Evolutionary conservation across 2,888 invertebrate species (phyloP).

Genomic region (Thecophora atra): DNA sequence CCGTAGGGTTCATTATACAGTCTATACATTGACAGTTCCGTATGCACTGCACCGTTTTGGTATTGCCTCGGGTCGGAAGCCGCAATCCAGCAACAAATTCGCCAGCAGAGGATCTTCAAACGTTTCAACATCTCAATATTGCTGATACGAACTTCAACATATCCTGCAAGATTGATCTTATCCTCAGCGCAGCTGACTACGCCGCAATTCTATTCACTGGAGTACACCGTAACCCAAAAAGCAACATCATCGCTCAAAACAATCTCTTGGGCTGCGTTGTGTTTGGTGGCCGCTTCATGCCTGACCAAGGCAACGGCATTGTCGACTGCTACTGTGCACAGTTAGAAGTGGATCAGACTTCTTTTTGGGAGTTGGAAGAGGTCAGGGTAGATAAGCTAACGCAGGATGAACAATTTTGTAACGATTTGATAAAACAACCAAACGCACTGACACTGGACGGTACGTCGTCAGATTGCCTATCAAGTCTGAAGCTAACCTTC

Average conservation of each 20-base stretch:
- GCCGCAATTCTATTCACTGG: background rate
- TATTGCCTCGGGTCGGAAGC: too few relatives aligned
- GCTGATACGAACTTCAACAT: slow-evolving; percentile 14
- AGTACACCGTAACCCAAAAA: background rate
- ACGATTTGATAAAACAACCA: slow-evolving; percentile 8
- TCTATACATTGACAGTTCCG: too few relatives aligned
- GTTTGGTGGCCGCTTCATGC: background rate
- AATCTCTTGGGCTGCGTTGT: background rate
- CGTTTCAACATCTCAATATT: background rate
- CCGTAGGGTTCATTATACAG: too few relatives aligned
- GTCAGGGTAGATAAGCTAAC: slow-evolving; percentile 3
- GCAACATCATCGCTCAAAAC: background rate
- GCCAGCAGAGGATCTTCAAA: background rate
- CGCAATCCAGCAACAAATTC: background rate
- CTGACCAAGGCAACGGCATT: background rate
- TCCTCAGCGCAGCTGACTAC: slow-evolving; percentile 23
- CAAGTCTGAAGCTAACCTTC: background rate
- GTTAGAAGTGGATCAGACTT: slow-evolving; percentile 14
- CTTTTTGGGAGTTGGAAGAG: slow-evolving; percentile 33
- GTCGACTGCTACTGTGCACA: slow-evolving; percentile 9
- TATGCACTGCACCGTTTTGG: too few relatives aligned
- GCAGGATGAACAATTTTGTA: slow-evolving; percentile 9
- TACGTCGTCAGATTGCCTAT: slow-evolving; percentile 17
- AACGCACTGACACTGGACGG: background rate
- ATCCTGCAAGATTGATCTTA: slow-evolving; percentile 8